Base-by-base conservation (phyloP, 2,113 vertebrate species). In the Callopanchax toddi region DNA sequence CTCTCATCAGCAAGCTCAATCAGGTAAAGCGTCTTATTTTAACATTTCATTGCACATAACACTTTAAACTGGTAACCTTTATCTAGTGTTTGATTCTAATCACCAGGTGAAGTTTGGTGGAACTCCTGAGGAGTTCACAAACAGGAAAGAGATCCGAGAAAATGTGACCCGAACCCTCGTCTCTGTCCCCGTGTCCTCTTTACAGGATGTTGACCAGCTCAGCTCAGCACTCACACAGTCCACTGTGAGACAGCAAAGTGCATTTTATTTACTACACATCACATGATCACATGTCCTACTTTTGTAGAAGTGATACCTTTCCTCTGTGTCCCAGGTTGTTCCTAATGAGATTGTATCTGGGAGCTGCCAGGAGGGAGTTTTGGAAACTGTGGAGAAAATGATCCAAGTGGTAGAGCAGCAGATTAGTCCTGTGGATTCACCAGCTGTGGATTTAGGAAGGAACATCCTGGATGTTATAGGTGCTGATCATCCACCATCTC, bases 401-500 rank as follows among this genome's bases (percentile, higher is more conserved):
- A 92, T 94, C 66, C 52, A 70, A 16, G 68, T 93, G 2, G 82
- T 93, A 21, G 65, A 86, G 36, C 74, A 81, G 34, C 70, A 91
- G 67, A 82, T 25, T 1, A 67, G 61, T 66, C 62, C 71, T 32
- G 85, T 76, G 15, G 76, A 79, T 21, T 45, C 60, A 48, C 61
- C 82, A 37, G 74, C 81, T 6, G 50, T 78, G 17, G 84, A 87
- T 23, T 82, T 84, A 0, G 92, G 88, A 48, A 82, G 67, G 20
- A 92, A 88, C 72, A 83, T 93, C 57, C 85, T 94, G 8, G 74
- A 53, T 39, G 60, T 94, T 40, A 72, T 94, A 74, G 92, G 93
- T 94, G 85, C 40, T 15, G 17, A 4, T 2, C 45, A n/a, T 12
- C 16, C 45, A 18, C 34, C 8, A 1, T 51, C 23, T 55, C 5